phyloP scores from a whole-genome alignment of 2,797 vertebrate genomes.

The Enteromius argenteus region DNA sequence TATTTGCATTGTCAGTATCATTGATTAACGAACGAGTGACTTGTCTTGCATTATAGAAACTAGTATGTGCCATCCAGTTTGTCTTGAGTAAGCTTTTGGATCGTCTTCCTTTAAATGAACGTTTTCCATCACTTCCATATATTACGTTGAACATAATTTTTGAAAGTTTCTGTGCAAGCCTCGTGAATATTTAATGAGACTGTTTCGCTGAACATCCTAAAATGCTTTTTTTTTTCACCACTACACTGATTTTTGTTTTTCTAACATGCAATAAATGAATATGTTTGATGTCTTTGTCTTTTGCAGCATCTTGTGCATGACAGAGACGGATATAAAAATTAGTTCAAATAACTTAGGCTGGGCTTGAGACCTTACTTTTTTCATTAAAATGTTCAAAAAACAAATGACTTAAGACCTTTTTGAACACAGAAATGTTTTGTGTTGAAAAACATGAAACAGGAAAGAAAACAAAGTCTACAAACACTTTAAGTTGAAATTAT shows the following conservation, averaged over 20 bases:
- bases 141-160: background rate
- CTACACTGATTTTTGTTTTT: background rate
- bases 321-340: background rate
- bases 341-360: background rate
- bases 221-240: background rate
- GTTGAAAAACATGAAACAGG: background rate
- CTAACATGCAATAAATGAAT: background rate
- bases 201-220: background rate
- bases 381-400: background rate
- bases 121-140: background rate
- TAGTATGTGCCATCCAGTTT: background rate
- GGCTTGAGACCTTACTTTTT: background rate
- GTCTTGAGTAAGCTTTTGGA: background rate
- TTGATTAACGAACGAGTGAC: background rate
- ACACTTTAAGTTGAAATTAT: background rate
- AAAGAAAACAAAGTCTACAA: background rate
- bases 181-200: background rate
- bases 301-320: background rate
- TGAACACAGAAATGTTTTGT: too few species aligned
- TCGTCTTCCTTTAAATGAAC: background rate
- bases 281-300: background rate
- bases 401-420: background rate
- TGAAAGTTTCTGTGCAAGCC: background rate
- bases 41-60: background rate
- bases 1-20: background rate